Evolutionary conservation across 2,888 invertebrate genomes (phyloP), one percentile per base, ranked within the genome.

Genomic region (Sycophila texana): DNA sequence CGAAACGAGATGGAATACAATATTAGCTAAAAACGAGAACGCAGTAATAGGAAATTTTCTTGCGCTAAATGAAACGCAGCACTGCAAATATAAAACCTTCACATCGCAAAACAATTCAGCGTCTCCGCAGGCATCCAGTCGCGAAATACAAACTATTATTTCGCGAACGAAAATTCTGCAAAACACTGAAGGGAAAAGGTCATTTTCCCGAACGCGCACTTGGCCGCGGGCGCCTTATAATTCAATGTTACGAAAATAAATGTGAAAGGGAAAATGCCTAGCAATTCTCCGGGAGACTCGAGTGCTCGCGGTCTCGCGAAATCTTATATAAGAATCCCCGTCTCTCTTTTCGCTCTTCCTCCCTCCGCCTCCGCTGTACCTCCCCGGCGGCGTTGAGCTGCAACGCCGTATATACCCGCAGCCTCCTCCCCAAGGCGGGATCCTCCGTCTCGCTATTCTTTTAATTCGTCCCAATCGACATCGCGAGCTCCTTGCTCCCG

Each of bases 391-490:
- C 39, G 39, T 2, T 7, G 39, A 39, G 39, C 39, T 39, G 39
- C 39, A 39, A 3, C 39, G 39, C 4, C 39, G 3, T 39, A 39
- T 39, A 39, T 26, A 51, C 68, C 39, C 68, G 53, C 68, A 26
- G n/a, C 47, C 55, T 55, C 22, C 39, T 39, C 68, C 68, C 26
- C 20, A 14, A 14, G 39, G 39, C 39, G 39, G 39, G 39, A 39
- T 26, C 26, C 26, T 60, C 60, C 60, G 20, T 14, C 60, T 20
- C 22, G 51, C 68, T 57, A 70, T 73, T 72, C 72, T 72, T 79
- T 72, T 72, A 74, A 79, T 79, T 79, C 72, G 72, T 75, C 72
- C 66, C 75, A 79, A 79, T 79, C 72, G 79, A 72, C 75, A 67
- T 76, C 57, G 71, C 51, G 22, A 55, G 67, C 30, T 51, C 16